Evolutionary conservation across 2,888 invertebrate genomes (phyloP), one percentile per base, ranked within the genome.

Genomic region (Teleiodes luculella): DNA sequence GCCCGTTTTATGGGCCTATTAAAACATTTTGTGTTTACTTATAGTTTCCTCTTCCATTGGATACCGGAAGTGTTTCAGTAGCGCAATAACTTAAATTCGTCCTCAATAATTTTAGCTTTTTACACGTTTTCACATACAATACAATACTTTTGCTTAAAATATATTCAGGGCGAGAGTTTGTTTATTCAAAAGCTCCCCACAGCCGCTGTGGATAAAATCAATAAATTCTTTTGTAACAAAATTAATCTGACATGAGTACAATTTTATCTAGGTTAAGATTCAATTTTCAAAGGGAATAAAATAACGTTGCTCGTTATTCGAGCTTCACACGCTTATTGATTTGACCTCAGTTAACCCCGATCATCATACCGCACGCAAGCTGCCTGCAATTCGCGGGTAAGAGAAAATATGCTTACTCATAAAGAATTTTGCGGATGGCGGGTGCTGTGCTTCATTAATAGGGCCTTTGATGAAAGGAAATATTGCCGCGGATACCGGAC

Each of bases 401-500:
- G 60, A 61, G 63, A 65, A 63, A 62, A 56, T 36, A 54, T 57
- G 62, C 57, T 62, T 65, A 68, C 64, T 61, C 51, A 62, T 63
- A 60, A 58, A 62, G 61, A 56, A 52, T 56, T 53, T 60, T 62
- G 65, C 60, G 62, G 39, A 10, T 41, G 28, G n/a, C 49, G 49
- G 58, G 30, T 57, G 41, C 46, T 39, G 30, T 57, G 41, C 46
- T 39, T 52, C 58, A 50, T 39, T 50, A 57, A 58, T 58, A 50
- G 65, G 59, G 58, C 52, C 75, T 78, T 76, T 78, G 78, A 80
- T 70, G 68, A 65, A 57, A 59, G 55, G 60, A 70, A 67, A 65
- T 68, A 76, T 75, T 68, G 62, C 80, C 80, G 80, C 80, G 59
- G 54, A 78, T 80, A 62, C 72, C 70, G 46, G 30, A 52, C 60